phyloP scores from a whole-genome alignment of 2,797 vertebrate species.

The Anomalospiza imberbis region DNA sequence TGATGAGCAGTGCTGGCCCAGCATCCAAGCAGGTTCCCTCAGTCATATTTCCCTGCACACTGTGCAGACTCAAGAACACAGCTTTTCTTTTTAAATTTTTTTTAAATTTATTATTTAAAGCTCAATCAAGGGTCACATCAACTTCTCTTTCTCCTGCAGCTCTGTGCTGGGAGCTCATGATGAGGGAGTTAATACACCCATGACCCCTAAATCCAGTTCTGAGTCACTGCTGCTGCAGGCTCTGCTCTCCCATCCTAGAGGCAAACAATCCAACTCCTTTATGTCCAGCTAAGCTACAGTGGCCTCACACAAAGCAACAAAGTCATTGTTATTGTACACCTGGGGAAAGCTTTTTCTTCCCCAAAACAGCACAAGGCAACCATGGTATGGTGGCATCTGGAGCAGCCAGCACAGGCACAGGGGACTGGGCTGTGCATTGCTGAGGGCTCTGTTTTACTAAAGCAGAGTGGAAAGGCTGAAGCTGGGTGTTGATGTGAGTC shows the following conservation, averaged over 20 bases:
- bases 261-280: slow-evolving; percentile 14
- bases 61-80: neutral
- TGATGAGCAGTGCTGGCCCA: neutral
- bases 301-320: neutral
- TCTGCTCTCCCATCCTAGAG: slow-evolving; percentile 37
- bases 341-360: neutral
- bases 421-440: fast-evolving
- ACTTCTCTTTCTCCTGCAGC: neutral
- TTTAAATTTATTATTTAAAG: neutral
- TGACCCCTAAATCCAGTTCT: slow-evolving; percentile 58
- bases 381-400: fast-evolving
- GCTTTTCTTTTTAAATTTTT: neutral
- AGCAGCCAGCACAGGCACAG: neutral
- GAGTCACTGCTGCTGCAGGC: slow-evolving; percentile 28
- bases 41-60: fast-evolving
- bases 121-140: slow-evolving; percentile 43
- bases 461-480: neutral
- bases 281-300: neutral
- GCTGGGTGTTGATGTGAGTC: neutral
- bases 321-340: neutral
- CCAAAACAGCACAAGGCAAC: neutral
- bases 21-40: fast-evolving
- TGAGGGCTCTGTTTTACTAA: neutral
- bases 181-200: slow-evolving; percentile 26
- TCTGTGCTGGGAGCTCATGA: slow-evolving; percentile 19